Conservation (phyloP, 1,140 invertebrate species). For the Drosophila takahashii region DNA sequence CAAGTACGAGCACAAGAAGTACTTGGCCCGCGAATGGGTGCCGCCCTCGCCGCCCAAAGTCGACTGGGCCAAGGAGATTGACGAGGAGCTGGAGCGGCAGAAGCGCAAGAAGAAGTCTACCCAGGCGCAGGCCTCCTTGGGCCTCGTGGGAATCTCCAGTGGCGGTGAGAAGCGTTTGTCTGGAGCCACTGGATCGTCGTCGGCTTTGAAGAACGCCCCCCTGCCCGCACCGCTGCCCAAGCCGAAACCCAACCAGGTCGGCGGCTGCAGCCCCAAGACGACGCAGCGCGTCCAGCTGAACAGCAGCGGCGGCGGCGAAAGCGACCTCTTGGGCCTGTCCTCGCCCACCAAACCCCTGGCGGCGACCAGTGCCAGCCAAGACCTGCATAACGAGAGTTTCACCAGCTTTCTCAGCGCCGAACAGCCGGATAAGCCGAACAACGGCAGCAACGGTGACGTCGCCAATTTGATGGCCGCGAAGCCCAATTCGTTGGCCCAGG, state of each 20-base stretch:
- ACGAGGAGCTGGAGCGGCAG: slow-evolving; percentile 93
- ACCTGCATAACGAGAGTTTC: slow-evolving; percentile 91
- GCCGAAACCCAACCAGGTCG: slow-evolving; percentile 77
- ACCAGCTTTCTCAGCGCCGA: slow-evolving; percentile 91
- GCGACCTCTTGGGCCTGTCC: slow-evolving; percentile 85
- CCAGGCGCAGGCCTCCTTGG: slow-evolving; percentile 82
- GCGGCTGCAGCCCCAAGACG: slow-evolving; percentile 89
- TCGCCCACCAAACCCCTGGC: slow-evolving; percentile 83
- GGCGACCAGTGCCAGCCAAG: slow-evolving; percentile 73
- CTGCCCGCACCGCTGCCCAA: slow-evolving; percentile 85
- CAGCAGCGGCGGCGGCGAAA: slow-evolving; percentile 85
- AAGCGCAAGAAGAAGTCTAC: slow-evolving; percentile 91
- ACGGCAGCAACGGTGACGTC: slow-evolving; percentile 62
- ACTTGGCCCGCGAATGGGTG: slow-evolving; percentile 98
- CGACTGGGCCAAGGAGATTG: slow-evolving; percentile 92
- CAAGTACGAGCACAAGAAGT: slow-evolving; percentile 99
- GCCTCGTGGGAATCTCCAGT: slow-evolving; percentile 66
- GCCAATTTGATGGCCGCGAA: slow-evolving; percentile 36
- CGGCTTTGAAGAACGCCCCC: slow-evolving; percentile 59
- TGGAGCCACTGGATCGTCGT: slow-evolving; percentile 34
- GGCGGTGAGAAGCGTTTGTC: slow-evolving; percentile 61
- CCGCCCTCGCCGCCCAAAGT: slow-evolving; percentile 93
- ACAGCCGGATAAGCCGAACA: slow-evolving; percentile 68
- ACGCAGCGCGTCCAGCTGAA: slow-evolving; percentile 80
- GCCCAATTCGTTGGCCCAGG: slow-evolving; percentile 88